Evolutionary conservation across 2,113 vertebrate genomes (phyloP).

Genomic region (Poeciliopsis turrubarensis): DNA sequence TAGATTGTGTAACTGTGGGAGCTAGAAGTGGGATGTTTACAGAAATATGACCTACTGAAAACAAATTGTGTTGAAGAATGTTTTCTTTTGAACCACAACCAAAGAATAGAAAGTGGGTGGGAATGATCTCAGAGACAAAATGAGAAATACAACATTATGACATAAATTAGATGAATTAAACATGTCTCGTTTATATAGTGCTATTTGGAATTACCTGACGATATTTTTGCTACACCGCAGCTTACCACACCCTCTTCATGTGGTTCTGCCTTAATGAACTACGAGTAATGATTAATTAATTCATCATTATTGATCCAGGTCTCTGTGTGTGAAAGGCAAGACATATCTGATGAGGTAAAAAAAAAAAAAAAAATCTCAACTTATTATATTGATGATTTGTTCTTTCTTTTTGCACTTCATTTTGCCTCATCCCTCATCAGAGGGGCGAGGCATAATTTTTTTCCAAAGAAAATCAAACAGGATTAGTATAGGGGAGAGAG

Average conservation of each 20-base stretch:
- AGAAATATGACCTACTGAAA: constrained; percentile 4
- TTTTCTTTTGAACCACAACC: not conserved
- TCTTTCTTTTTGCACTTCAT: constrained; percentile 54
- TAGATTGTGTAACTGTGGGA: not conserved
- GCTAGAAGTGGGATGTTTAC: not conserved
- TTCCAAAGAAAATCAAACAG: constrained; percentile 73
- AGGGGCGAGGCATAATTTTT: constrained; percentile 16
- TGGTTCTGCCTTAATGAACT: constrained; percentile 24
- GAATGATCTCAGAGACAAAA: not conserved
- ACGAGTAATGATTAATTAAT: constrained; percentile 9
- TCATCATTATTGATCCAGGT: constrained; percentile 20
- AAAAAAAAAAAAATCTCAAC: constrained; percentile 22
- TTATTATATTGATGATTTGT: constrained; percentile 53
- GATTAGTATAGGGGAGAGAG: constrained; percentile 63
- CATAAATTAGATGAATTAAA: constrained; percentile 7
- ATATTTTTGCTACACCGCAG: constrained; percentile 4
- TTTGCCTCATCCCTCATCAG: constrained; percentile 11
- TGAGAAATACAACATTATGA: not conserved
- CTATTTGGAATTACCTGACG: not conserved
- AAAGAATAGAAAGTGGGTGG: not conserved
- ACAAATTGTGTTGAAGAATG: not conserved
- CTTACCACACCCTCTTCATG: constrained; percentile 12
- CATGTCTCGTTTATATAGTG: not conserved
- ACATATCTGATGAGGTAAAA: constrained; percentile 18
- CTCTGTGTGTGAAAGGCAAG: constrained; percentile 1